These are phyloP conservation scores for Siniperca chuatsi DNA, from an alignment of 2,113 vertebrate species.

Conservation along the genomic window DNA sequence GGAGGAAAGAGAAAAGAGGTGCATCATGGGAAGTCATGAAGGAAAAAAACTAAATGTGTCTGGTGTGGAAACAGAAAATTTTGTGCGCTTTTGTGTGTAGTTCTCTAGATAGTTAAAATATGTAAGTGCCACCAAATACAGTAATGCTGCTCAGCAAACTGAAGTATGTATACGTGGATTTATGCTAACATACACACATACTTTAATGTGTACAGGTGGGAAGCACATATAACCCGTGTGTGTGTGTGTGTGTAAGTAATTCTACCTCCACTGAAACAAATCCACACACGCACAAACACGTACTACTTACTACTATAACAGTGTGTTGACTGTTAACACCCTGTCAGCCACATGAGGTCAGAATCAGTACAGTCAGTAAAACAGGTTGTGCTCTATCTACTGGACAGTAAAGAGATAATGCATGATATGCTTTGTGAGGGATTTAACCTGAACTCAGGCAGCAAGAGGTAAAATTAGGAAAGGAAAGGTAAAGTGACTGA, in stretches of 20 bases:
- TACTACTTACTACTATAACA: not conserved
- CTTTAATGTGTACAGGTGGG: not conserved
- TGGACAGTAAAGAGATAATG: not conserved
- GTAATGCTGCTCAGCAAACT: not conserved
- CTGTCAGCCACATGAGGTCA: slow-evolving; percentile 14
- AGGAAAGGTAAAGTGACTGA: too few relatives aligned
- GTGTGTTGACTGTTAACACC: slow-evolving; percentile 4
- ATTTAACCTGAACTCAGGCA: too few relatives aligned
- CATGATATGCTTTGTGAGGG: too few relatives aligned
- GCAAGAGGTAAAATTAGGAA: too few relatives aligned
- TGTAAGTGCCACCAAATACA: not conserved
- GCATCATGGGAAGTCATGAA: too few relatives aligned
- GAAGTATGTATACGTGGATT: not conserved
- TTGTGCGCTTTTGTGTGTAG: not conserved
- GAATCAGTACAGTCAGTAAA: not conserved
- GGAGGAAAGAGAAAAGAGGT: too few relatives aligned
- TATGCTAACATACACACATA: not conserved
- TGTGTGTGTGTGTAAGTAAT: not conserved
- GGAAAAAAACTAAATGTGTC: slow-evolving; percentile 7
- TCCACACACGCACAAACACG: slow-evolving; percentile 4
- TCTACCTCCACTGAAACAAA: not conserved
- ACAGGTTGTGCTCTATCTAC: not conserved
- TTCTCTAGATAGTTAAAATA: not conserved
- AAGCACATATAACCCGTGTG: not conserved
- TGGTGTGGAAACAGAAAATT: not conserved